These are phyloP conservation scores for Scylla paramamosain DNA, from an alignment of 1,140 invertebrate species.

Conservation along the genomic window DNA sequence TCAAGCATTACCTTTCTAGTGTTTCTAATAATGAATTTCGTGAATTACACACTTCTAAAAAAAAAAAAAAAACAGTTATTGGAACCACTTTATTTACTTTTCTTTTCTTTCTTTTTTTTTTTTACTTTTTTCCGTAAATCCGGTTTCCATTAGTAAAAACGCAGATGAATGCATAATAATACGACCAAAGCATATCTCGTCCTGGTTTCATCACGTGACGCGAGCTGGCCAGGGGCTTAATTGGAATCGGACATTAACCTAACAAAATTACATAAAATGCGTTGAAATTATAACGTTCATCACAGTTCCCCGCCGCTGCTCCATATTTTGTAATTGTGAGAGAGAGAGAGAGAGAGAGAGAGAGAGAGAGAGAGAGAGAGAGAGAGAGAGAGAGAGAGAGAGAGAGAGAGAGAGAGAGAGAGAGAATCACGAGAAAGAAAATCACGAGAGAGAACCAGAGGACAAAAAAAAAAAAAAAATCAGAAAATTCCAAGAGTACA, in stretches of 20 bases:
- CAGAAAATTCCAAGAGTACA: no score
- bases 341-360: slow-evolving; percentile 11
- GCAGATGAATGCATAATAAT: not conserved
- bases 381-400: slow-evolving; percentile 20
- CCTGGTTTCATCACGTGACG: not conserved
- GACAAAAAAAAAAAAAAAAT: no score
- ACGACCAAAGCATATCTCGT: not conserved
- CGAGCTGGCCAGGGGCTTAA: not conserved
- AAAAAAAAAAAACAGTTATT: no score
- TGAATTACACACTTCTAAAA: no score
- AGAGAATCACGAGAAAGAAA: not conserved
- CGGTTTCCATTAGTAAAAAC: not conserved
- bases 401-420: not conserved
- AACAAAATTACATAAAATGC: slow-evolving; percentile 25
- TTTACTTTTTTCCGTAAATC: not conserved
- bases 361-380: slow-evolving; percentile 10
- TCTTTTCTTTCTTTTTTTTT: no score
- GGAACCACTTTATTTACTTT: no score
- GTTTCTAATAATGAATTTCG: no score
- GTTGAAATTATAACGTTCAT: not conserved
- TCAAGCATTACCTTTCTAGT: no score
- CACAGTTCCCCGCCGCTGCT: not conserved
- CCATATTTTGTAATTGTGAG: not conserved
- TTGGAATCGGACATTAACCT: not conserved
- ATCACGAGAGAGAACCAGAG: not conserved